phyloP scores from a whole-genome alignment of 2,797 vertebrate genomes.

The Margarornis squamiger region DNA sequence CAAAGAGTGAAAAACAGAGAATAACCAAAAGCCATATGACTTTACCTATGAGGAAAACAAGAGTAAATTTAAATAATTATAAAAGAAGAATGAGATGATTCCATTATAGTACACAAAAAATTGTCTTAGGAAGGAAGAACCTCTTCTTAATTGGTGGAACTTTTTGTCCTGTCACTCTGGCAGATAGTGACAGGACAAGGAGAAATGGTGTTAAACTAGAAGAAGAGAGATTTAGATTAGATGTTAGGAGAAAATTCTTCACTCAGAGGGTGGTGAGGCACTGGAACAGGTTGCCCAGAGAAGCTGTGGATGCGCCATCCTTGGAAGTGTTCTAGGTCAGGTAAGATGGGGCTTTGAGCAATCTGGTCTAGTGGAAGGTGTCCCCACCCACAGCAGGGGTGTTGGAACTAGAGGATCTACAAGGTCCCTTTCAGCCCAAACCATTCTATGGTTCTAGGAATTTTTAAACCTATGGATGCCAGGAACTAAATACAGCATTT shows the following conservation, averaged over 20 bases:
- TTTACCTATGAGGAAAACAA: not conserved
- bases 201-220: not conserved
- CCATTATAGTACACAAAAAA: not conserved
- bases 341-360: not conserved
- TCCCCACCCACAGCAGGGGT: not conserved
- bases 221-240: not conserved
- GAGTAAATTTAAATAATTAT: not conserved
- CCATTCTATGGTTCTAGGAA: not conserved
- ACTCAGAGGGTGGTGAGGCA: not conserved
- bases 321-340: not conserved
- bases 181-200: not conserved
- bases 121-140: not conserved
- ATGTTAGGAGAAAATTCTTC: not conserved
- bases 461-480: not conserved
- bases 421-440: not conserved
- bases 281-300: too few species aligned
- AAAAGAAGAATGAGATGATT: not conserved
- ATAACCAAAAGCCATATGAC: not conserved
- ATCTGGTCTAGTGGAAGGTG: not conserved
- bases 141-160: not conserved
- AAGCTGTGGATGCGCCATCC: too few species aligned
- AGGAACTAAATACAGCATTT: not conserved
- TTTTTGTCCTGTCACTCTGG: not conserved
- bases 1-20: not conserved
- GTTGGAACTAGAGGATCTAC: not conserved